A percentile compares a stretch with the other conserved stretches of the same genome.
Evolutionary conservation across 2,888 invertebrate species (phyloP).

Genomic region (Aquatica leii): DNA sequence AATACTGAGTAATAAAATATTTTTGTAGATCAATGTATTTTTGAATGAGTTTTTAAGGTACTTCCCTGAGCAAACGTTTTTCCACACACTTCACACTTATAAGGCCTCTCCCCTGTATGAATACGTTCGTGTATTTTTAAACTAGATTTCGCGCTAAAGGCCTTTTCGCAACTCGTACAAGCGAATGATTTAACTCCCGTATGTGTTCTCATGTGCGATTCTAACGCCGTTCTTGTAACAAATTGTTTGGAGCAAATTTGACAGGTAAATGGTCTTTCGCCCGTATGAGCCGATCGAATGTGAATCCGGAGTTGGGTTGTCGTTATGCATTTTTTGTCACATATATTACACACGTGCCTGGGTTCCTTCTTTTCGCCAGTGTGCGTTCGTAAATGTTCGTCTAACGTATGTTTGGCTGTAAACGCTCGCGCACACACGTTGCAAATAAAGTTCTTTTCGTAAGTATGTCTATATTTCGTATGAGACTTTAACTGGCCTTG

Average conservation of each 20-base stretch:
- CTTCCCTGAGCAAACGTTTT: slow-evolving; percentile 32
- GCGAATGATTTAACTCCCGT: slow-evolving; percentile 33
- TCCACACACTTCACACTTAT: slow-evolving; percentile 21
- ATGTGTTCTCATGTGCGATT: slow-evolving; percentile 30
- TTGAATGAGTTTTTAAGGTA: slow-evolving; percentile 32
- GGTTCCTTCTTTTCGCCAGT: slow-evolving; percentile 37
- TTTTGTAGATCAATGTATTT: slow-evolving; percentile 19
- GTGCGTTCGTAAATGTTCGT: slow-evolving; percentile 37
- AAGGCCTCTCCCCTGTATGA: slow-evolving; percentile 32
- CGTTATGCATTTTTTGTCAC: slow-evolving; percentile 36
- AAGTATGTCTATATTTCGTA: slow-evolving; percentile 37
- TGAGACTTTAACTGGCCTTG: slow-evolving; percentile 38
- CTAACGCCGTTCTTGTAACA: slow-evolving; percentile 32
- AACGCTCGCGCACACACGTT: slow-evolving; percentile 38
- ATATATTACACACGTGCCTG: slow-evolving; percentile 28
- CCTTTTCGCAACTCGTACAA: slow-evolving; percentile 35
- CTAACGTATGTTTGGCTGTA: slow-evolving; percentile 37
- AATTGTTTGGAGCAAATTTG: slow-evolving; percentile 30
- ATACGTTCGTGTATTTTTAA: slow-evolving; percentile 32
- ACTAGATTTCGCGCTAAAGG: slow-evolving; percentile 33
- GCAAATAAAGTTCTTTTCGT: slow-evolving; percentile 36
- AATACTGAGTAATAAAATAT: too few species aligned
- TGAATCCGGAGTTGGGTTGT: slow-evolving; percentile 38
- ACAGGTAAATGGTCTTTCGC: slow-evolving; percentile 37
- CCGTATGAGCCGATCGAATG: slow-evolving; percentile 35